Conservation (phyloP, 2,888 invertebrate genomes). For the Eupithecia abbreviata region DNA sequence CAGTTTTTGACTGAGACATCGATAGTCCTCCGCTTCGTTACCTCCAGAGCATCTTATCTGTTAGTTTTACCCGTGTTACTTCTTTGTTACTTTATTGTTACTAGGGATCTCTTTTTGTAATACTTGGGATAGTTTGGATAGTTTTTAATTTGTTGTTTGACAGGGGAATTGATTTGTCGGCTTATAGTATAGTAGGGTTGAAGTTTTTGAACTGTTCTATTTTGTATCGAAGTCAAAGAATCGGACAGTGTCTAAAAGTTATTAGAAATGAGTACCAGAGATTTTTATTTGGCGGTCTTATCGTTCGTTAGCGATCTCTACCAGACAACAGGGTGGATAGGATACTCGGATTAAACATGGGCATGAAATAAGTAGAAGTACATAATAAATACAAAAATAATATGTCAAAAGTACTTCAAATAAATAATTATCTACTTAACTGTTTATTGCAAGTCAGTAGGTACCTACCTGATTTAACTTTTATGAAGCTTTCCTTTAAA, state of each 20-base stretch:
- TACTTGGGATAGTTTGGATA: constrained; percentile 46
- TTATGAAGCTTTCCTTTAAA: not conserved
- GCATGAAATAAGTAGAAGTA: not conserved
- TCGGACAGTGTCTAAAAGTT: not conserved
- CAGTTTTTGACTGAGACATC: constrained; percentile 84
- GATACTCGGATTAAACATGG: too few species aligned
- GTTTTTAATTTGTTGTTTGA: constrained; percentile 50
- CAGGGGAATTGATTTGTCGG: constrained; percentile 46
- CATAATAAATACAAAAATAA: not conserved
- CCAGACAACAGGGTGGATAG: too few species aligned
- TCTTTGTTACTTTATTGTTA: constrained; percentile 67
- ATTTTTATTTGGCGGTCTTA: too few species aligned
- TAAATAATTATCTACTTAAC: too few species aligned
- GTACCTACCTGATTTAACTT: constrained; percentile 3
- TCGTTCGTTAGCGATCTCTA: too few species aligned
- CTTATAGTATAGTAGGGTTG: not conserved
- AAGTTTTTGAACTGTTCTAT: not conserved
- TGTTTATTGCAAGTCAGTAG: not conserved
- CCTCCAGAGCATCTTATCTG: constrained; percentile 77
- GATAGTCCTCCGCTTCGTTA: constrained; percentile 78
- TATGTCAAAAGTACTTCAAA: not conserved
- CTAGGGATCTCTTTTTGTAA: constrained; percentile 55
- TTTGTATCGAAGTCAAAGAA: not conserved
- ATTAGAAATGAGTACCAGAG: not conserved
- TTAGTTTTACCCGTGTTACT: constrained; percentile 76